phyloP scores from a whole-genome alignment of 2,113 vertebrate genomes.

The Boulengeromyrus knoepffleri region DNA sequence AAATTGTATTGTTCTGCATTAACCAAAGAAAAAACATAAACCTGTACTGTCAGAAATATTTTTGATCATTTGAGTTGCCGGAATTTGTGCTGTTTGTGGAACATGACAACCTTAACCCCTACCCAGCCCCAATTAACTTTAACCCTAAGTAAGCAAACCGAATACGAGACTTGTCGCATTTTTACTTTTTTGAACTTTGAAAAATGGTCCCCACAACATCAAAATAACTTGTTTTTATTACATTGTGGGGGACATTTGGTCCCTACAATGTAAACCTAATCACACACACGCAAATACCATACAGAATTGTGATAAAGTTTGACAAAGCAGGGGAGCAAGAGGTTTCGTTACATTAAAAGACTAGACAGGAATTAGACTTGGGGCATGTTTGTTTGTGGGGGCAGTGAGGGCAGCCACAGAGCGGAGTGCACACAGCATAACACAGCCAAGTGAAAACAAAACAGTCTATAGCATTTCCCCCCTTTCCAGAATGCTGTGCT shows the following conservation, averaged over 20 bases:
- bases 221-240: too few relatives aligned
- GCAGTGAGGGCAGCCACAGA: background rate
- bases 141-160: too few relatives aligned
- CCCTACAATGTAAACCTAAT: too few relatives aligned
- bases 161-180: too few relatives aligned
- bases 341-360: background rate
- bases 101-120: too few relatives aligned
- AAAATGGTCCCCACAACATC: too few relatives aligned
- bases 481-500: background rate
- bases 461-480: background rate
- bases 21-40: background rate
- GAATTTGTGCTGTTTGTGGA: background rate
- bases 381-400: background rate
- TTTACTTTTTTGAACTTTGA: too few relatives aligned
- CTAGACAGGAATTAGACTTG: background rate
- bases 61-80: background rate
- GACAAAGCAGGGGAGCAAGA: background rate
- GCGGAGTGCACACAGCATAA: background rate
- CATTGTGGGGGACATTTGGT: too few relatives aligned
- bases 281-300: background rate
- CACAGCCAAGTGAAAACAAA: background rate
- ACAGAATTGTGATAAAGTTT: background rate
- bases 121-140: too few relatives aligned
- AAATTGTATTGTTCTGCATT: background rate
- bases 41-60: background rate